Evolutionary conservation across 37 sponge, comb jelly and placozoan genomes (phyloP), one percentile per base, ranked within the genome.

Genomic region (Cladorhizidae sp.): DNA sequence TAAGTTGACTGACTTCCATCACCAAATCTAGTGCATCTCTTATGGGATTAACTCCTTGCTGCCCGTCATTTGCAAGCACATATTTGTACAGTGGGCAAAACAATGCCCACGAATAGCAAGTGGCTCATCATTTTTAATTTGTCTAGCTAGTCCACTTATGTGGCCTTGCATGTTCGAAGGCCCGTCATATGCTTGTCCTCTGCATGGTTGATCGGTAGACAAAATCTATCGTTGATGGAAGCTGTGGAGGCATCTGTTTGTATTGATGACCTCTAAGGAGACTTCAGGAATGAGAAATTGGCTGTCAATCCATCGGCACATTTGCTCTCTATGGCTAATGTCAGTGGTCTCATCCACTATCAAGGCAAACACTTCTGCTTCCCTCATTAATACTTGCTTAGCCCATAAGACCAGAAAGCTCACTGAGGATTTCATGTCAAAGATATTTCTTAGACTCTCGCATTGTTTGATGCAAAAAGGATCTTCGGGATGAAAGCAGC

Each of bases 311-410:
- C 86, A 93, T 42, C 89, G n/a, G 57, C 78, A 76, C 8, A 91
- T 33, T 33, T 68, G 62, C 49, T 56, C 29, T 20, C 35, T 68
- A n/a, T n/a, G n/a, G n/a, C n/a, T n/a, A n/a, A n/a, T n/a, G n/a
- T n/a, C n/a, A n/a, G n/a, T n/a, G n/a, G 39, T 68, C 55, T 89
- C 81, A 89, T 89, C 90, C 33, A 76, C 90, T 58, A 89, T 79
- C 29, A 84, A 21, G 31, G 89, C 42, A 72, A 54, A 88, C 73
- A 57, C 73, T 28, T 49, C 7, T 58, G 83, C 72, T 61, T 56
- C 65, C 23, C 67, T 76, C 38, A 43, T 61, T 23, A 89, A 71
- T 43, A 83, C 23, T 12, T 83, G 64, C 59, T 77, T n/a, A 29
- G n/a, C 70, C 89, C 84, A 89, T 79, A 23, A 89, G 12, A 28